A percentile compares a stretch with the other conserved stretches of the same genome.
These are phyloP conservation scores for Tympanuchus pallidicinctus DNA, from an alignment of 2,113 vertebrate genomes.

Conservation along the genomic window DNA sequence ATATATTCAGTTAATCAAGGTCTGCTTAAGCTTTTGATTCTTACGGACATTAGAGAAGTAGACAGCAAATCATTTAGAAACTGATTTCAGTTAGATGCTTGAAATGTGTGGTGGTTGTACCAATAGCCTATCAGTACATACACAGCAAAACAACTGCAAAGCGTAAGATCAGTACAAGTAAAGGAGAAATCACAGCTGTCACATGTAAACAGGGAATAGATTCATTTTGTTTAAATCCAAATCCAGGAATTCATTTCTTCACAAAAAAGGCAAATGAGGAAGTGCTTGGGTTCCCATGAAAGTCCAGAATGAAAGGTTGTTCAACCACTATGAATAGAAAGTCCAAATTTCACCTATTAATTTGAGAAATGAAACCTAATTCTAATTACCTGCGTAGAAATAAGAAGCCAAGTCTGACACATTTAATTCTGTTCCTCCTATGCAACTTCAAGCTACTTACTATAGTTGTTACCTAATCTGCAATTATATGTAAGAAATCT, in stretches of 20 bases:
- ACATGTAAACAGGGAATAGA: not conserved
- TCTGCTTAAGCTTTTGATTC: conserved; percentile 28
- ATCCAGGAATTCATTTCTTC: not conserved
- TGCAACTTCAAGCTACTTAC: not conserved
- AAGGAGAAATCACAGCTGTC: not conserved
- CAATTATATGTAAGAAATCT: not conserved
- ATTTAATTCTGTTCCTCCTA: not conserved
- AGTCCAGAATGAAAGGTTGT: not conserved
- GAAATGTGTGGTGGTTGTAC: not conserved
- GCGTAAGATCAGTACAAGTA: not conserved
- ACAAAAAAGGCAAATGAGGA: not conserved
- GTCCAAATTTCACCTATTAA: not conserved
- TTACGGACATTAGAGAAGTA: not conserved
- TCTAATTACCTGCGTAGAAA: not conserved
- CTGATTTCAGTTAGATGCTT: not conserved
- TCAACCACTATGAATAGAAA: not conserved
- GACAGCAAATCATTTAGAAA: not conserved
- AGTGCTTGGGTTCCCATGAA: not conserved
- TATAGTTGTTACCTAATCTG: not conserved
- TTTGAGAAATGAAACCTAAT: not conserved
- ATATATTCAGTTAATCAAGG: conserved; percentile 25
- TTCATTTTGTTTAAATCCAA: not conserved
- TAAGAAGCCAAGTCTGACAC: not conserved
- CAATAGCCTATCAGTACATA: not conserved
- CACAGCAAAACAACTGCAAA: not conserved